Conservation (phyloP, 92 coral and sea anemone species). For the Paramuricea clavata region DNA sequence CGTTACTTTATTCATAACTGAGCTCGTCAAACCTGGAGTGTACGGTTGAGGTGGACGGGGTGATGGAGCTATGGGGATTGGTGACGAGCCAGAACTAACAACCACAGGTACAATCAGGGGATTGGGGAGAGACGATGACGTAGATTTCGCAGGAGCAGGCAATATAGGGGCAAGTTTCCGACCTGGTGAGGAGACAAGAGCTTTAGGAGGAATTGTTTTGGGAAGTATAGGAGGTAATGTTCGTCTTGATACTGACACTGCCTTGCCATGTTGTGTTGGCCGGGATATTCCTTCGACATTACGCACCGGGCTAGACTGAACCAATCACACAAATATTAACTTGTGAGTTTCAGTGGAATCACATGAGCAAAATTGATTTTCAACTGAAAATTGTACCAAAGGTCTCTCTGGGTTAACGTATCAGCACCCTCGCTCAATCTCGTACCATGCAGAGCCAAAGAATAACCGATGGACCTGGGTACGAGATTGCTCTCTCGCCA, state of each 20-base stretch:
- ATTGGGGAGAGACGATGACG: constrained; percentile 63
- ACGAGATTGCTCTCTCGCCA: too few species aligned
- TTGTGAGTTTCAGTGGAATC: background rate
- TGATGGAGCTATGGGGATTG: constrained; percentile 62
- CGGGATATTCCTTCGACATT: constrained; percentile 31
- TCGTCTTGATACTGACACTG: constrained; percentile 73
- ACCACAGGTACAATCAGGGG: constrained; percentile 81
- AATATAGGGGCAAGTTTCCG: constrained; percentile 88
- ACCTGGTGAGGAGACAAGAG: constrained; percentile 58
- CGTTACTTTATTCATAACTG: constrained; percentile 53
- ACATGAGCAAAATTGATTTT: too few species aligned
- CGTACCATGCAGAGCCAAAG: too few species aligned
- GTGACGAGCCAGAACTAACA: constrained; percentile 58
- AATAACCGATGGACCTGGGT: too few species aligned
- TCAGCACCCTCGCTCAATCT: too few species aligned
- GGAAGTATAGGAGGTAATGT: constrained; percentile 93
- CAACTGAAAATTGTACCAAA: too few species aligned
- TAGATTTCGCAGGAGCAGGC: constrained; percentile 93
- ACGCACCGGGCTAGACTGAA: constrained; percentile 39
- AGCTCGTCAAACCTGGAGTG: constrained; percentile 54
- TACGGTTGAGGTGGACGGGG: constrained; percentile 71
- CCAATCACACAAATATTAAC: background rate
- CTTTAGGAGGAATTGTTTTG: constrained; percentile 77
- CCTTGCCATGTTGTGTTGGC: constrained; percentile 69
- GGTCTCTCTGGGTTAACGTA: too few species aligned